Conservation (phyloP, 92 coral and sea anemone species). For the Parazoanthus darwini region DNA sequence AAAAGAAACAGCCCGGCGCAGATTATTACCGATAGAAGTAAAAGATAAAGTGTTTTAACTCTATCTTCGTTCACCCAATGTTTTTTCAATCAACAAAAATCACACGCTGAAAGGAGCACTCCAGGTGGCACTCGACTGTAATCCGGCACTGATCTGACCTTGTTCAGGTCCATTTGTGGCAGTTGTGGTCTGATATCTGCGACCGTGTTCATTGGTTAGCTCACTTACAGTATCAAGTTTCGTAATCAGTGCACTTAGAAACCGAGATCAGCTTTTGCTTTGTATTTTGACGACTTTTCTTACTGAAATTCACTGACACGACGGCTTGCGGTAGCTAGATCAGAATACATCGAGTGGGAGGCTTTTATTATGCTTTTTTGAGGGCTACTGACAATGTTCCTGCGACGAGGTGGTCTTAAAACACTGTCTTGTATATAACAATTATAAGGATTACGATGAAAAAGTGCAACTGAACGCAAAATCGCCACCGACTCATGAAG, state of each 20-base stretch:
- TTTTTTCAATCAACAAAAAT: background rate
- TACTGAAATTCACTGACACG: background rate
- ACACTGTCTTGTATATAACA: background rate
- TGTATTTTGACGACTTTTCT: background rate
- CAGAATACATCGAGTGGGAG: background rate
- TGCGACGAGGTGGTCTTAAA: background rate
- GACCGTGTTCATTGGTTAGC: background rate
- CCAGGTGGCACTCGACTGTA: background rate
- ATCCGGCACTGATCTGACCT: background rate
- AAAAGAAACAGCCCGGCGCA: too few species aligned
- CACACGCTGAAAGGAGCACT: background rate
- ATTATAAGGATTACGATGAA: constrained; percentile 7
- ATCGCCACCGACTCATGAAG: background rate
- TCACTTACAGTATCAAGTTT: constrained; percentile 2
- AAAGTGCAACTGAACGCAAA: background rate
- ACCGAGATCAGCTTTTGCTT: background rate
- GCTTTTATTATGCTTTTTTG: background rate
- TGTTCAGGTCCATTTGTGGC: background rate
- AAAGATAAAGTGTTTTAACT: too few species aligned
- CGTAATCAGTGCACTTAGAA: constrained; percentile 1
- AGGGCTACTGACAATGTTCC: background rate
- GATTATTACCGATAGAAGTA: background rate
- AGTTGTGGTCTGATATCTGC: background rate
- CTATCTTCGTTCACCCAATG: background rate
- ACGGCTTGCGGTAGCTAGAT: background rate